These are phyloP conservation scores for Bombus cullumanus DNA, from an alignment of 1,140 invertebrate species.

Conservation along the genomic window DNA sequence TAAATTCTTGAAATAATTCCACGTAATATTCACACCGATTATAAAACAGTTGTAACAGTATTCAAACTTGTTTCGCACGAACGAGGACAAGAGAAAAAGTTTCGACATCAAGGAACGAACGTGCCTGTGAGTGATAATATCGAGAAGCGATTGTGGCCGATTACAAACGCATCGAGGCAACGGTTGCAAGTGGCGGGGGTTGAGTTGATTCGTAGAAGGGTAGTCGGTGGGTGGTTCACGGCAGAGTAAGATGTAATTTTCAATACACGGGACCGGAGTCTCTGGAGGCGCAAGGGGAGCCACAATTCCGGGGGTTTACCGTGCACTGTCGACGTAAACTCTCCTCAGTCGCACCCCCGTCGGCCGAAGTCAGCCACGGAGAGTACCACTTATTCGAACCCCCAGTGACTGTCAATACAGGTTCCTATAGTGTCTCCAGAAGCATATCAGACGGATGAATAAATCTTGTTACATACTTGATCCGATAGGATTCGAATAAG, in stretches of 20 bases:
- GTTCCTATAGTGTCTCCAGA: slow-evolving; percentile 56
- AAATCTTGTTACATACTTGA: slow-evolving; percentile 56
- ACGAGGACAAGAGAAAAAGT: neutral
- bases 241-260: slow-evolving; percentile 81
- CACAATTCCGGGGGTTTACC: slow-evolving; percentile 81
- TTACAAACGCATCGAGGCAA: slow-evolving; percentile 71
- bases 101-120: neutral
- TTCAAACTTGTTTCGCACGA: neutral
- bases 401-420: slow-evolving; percentile 74
- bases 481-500: slow-evolving; percentile 52
- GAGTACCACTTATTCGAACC: slow-evolving; percentile 75
- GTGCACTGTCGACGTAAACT: slow-evolving; percentile 81
- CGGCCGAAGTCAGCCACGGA: slow-evolving; percentile 73
- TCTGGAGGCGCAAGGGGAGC: slow-evolving; percentile 77
- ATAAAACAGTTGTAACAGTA: no score
- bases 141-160: slow-evolving; percentile 61
- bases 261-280: slow-evolving; percentile 77
- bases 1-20: no score
- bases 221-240: slow-evolving; percentile 56
- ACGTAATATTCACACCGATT: no score
- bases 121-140: slow-evolving; percentile 30
- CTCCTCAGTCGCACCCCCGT: slow-evolving; percentile 77
- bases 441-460: slow-evolving; percentile 60
- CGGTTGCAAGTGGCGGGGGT: slow-evolving; percentile 40
- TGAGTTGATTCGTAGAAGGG: slow-evolving; percentile 54